phyloP scores from a whole-genome alignment of 1,140 invertebrate genomes.

The Thalassaphorura encarpata region DNA sequence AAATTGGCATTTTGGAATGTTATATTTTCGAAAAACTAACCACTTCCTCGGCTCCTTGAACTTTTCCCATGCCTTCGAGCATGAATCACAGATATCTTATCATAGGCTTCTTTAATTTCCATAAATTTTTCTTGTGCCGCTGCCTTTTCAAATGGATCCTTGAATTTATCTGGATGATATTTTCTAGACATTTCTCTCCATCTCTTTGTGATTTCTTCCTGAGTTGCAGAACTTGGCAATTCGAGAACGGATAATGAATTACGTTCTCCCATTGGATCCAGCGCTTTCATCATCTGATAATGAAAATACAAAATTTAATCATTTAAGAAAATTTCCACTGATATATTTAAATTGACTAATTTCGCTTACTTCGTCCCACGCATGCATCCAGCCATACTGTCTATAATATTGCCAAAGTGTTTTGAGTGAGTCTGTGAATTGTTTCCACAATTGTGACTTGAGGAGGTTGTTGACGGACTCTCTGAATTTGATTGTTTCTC shows the following conservation, averaged over 20 bases:
- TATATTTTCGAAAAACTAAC: background rate
- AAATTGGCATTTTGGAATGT: no score
- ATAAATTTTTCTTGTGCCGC: conserved; percentile 77
- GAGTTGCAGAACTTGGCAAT: conserved; percentile 59
- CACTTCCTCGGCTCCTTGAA: background rate
- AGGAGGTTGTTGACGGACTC: conserved; percentile 84
- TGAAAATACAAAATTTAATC: no score
- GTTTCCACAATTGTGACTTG: conserved; percentile 67
- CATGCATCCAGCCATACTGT: conserved; percentile 63
- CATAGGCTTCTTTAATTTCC: conserved; percentile 86
- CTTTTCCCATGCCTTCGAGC: conserved; percentile 45
- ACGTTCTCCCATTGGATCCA: conserved; percentile 76
- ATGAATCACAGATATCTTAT: conserved; percentile 75
- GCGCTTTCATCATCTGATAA: conserved; percentile 19
- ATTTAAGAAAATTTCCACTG: conserved; percentile 1
- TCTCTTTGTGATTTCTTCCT: conserved; percentile 69
- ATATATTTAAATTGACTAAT: conserved; percentile 42
- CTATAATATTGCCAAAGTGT: conserved; percentile 63
- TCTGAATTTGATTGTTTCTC: conserved; percentile 72
- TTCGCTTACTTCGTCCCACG: conserved; percentile 77
- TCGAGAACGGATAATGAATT: conserved; percentile 74
- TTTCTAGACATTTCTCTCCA: conserved; percentile 75
- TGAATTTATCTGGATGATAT: conserved; percentile 85
- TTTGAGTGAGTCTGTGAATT: conserved; percentile 60
- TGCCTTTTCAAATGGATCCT: conserved; percentile 50